phyloP scores from a whole-genome alignment of 2,113 vertebrate genomes.

The Microtus pennsylvanicus region DNA sequence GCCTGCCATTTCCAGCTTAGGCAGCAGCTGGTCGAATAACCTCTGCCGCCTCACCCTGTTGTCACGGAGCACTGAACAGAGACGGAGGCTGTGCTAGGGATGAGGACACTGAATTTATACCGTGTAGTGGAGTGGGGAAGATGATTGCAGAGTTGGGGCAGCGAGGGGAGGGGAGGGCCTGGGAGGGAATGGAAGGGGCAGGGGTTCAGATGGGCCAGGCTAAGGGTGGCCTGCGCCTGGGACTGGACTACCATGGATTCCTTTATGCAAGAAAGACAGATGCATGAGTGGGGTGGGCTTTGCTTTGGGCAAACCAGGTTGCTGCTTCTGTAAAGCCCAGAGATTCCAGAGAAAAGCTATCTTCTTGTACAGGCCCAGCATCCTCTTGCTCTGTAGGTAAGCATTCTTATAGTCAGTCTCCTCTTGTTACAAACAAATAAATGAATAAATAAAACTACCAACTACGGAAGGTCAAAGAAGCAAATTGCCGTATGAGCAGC shows the following conservation, averaged over 20 bases:
- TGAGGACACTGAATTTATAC: conserved; percentile 81
- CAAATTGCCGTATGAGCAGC: conserved; percentile 26
- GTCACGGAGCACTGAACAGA: conserved; percentile 95
- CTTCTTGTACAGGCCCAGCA: fast-evolving
- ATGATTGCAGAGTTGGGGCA: background rate
- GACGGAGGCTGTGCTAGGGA: conserved; percentile 92
- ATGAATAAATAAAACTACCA: background rate
- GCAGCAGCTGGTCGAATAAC: conserved; percentile 98
- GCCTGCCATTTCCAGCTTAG: conserved; percentile 95
- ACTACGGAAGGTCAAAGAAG: conserved; percentile 22
- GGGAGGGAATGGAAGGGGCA: background rate
- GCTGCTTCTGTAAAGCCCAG: conserved; percentile 63
- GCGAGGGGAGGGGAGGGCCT: fast-evolving
- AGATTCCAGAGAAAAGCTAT: fast-evolving
- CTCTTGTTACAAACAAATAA: background rate
- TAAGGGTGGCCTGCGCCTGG: background rate
- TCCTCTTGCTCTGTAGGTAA: background rate
- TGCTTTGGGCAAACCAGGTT: conserved; percentile 77
- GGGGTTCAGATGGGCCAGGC: background rate
- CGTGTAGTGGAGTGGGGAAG: conserved; percentile 67
- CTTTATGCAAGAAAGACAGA: conserved; percentile 40
- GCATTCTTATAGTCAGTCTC: fast-evolving
- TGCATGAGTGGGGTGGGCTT: conserved; percentile 67
- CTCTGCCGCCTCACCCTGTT: conserved; percentile 98
- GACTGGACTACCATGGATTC: background rate